Evolutionary conservation across 1,140 invertebrate species (phyloP).

Genomic region (Hypothenemus hampei): DNA sequence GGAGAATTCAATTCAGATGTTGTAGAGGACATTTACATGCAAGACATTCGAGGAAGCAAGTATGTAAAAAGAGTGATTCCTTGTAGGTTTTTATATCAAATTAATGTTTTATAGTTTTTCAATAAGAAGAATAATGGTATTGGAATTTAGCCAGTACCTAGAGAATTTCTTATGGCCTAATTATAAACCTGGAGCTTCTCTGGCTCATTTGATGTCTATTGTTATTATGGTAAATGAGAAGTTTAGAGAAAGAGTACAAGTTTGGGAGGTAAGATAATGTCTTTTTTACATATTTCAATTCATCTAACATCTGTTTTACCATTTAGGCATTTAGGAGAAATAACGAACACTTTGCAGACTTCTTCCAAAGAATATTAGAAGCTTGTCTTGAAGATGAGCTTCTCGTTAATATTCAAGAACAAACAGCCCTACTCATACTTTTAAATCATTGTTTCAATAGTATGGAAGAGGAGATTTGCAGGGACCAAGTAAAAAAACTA

Average conservation of each 20-base stretch:
- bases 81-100: neutral
- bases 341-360: conserved; percentile 76
- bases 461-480: conserved; percentile 89
- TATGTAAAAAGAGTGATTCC: conserved; percentile 40
- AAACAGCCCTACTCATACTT: conserved; percentile 84
- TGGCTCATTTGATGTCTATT: conserved; percentile 89
- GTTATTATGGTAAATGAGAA: conserved; percentile 98
- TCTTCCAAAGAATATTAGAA: conserved; percentile 81
- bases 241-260: conserved; percentile 90
- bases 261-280: conserved; percentile 73
- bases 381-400: conserved; percentile 57
- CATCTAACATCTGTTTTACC: neutral
- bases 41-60: conserved; percentile 72
- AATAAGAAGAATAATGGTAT: conserved; percentile 84
- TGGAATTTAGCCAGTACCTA: conserved; percentile 96
- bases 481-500: conserved; percentile 86
- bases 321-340: conserved; percentile 72
- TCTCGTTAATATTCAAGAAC: conserved; percentile 63
- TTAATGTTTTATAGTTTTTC: conserved; percentile 59
- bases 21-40: conserved; percentile 74
- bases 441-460: conserved; percentile 96
- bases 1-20: conserved; percentile 66
- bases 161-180: conserved; percentile 98
- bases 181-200: conserved; percentile 66
- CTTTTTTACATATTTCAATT: neutral